These are phyloP conservation scores for Galeopterus variegatus DNA, from an alignment of 2,113 vertebrate genomes.

Conservation along the genomic window DNA sequence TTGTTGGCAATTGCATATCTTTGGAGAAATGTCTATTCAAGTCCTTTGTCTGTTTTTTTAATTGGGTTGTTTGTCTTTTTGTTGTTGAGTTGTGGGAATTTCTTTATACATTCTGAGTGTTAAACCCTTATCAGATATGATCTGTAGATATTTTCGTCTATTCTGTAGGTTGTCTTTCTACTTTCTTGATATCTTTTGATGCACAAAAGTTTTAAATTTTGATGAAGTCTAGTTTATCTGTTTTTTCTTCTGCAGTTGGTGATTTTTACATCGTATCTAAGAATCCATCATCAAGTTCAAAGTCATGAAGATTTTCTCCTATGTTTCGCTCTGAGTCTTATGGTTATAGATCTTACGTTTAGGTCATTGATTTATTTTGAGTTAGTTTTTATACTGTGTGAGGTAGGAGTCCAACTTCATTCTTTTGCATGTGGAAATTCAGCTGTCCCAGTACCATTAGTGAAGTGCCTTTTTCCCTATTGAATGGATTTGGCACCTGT, in stretches of 20 bases:
- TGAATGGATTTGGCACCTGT: neutral
- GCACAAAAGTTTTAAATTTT: neutral
- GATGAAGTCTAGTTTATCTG: neutral
- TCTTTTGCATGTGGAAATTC: neutral
- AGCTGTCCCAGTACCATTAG: neutral
- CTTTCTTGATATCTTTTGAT: neutral
- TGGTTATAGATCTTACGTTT: too few species aligned
- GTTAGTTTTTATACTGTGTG: too few species aligned
- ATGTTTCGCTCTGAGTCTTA: too few species aligned
- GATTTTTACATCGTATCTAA: neutral
- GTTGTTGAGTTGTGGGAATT: neutral
- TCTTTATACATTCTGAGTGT: neutral
- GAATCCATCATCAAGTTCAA: neutral
- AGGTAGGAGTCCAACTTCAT: too few species aligned
- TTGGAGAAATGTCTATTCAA: neutral
- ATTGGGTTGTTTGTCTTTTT: neutral
- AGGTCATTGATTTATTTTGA: too few species aligned
- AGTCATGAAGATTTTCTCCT: too few species aligned
- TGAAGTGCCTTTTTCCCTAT: neutral
- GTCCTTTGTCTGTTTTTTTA: neutral
- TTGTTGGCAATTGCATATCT: too few species aligned
- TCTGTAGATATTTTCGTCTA: too few species aligned
- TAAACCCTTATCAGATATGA: neutral
- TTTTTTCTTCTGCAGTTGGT: neutral
- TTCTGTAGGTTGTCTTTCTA: neutral